Evolutionary conservation across 2,113 vertebrate species (phyloP).

Genomic region (Dicerorhinus sumatrensis): DNA sequence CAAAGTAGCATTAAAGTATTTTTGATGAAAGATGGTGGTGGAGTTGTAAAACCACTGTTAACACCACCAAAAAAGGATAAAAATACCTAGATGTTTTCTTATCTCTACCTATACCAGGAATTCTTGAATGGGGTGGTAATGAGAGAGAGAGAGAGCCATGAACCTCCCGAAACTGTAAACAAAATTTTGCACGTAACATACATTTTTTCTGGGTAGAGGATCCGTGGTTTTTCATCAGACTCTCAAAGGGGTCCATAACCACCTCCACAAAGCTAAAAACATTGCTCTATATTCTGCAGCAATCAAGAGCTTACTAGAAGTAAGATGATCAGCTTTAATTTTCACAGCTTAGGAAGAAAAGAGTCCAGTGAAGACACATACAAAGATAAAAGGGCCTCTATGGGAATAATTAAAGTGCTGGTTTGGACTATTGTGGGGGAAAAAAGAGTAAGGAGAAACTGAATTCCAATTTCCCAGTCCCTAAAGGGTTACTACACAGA

Average conservation of each 20-base stretch:
- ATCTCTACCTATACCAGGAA: not conserved
- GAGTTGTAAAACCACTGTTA: slow-evolving; percentile 16
- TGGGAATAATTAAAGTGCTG: not conserved
- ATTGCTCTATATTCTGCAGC: not conserved
- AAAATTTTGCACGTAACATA: slow-evolving; percentile 29
- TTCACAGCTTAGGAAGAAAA: not conserved
- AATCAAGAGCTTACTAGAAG: slow-evolving; percentile 22
- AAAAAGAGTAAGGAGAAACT: not conserved
- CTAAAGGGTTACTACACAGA: not conserved
- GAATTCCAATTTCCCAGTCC: not conserved
- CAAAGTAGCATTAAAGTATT: not conserved
- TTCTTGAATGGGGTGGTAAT: slow-evolving; percentile 6
- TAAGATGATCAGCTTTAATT: not conserved
- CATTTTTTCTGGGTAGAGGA: slow-evolving; percentile 24
- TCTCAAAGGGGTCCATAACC: slow-evolving; percentile 19
- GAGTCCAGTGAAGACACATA: not conserved
- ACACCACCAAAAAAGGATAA: not conserved
- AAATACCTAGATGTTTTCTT: not conserved
- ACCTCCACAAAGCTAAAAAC: slow-evolving; percentile 38
- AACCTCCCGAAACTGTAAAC: not conserved
- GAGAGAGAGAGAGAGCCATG: not conserved
- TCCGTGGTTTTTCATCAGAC: not conserved
- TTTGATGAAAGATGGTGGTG: not conserved
- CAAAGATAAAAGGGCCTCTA: not conserved
- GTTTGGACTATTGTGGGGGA: not conserved